Conservation (phyloP, 2,888 invertebrate genomes). For the Heteromyza rotundicornis region DNA sequence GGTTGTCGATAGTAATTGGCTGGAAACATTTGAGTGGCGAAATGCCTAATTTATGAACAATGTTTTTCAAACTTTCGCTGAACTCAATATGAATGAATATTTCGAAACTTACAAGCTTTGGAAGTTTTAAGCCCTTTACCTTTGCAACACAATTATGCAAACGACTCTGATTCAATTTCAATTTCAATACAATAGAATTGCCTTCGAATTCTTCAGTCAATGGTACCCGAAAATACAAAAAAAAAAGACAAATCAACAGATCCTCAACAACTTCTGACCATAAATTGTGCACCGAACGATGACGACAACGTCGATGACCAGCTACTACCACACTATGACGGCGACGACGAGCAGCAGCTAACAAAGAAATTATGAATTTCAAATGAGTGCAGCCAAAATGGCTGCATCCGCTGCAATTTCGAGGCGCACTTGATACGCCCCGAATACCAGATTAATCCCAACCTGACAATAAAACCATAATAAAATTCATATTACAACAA, state of each 20-base stretch:
- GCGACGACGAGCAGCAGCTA: slow-evolving; percentile 38
- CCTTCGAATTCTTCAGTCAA: neutral
- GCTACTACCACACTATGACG: slow-evolving; percentile 38
- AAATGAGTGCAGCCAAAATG: slow-evolving; percentile 40
- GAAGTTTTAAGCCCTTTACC: neutral
- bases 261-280: neutral
- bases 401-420: neutral
- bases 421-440: neutral
- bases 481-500: slow-evolving; percentile 22
- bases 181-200: slow-evolving; percentile 7
- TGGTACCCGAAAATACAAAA: neutral
- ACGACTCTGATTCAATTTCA: too few relatives aligned
- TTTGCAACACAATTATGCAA: neutral
- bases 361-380: slow-evolving; percentile 54
- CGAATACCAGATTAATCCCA: slow-evolving; percentile 21
- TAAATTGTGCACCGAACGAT: neutral
- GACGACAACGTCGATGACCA: neutral
- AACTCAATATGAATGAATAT: too few relatives aligned
- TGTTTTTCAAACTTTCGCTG: too few relatives aligned
- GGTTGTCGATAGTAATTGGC: too few relatives aligned
- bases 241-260: neutral
- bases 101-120: too few relatives aligned
- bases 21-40: too few relatives aligned
- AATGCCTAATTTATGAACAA: too few relatives aligned
- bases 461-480: slow-evolving; percentile 8